Evolutionary conservation across 2,888 invertebrate species (phyloP).

Genomic region (Cephus pygmeus): DNA sequence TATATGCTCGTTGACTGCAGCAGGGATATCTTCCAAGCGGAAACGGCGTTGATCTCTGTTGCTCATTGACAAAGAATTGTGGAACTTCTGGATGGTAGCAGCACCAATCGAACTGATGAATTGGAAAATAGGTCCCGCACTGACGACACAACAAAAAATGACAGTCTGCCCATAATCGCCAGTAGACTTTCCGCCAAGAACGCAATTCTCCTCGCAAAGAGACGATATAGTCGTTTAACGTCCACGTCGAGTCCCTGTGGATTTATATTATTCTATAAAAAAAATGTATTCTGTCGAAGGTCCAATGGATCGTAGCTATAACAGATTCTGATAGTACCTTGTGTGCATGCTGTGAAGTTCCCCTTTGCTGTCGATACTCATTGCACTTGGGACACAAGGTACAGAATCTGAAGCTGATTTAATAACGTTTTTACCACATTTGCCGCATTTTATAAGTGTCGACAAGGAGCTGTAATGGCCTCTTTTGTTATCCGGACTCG

Average conservation of each 20-base stretch:
- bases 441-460: slow-evolving; percentile 79
- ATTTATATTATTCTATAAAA: slow-evolving; percentile 23
- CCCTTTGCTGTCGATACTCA: slow-evolving; percentile 80
- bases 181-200: slow-evolving; percentile 92
- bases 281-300: neutral
- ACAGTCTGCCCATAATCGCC: slow-evolving; percentile 92
- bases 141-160: slow-evolving; percentile 86
- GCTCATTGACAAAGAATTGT: slow-evolving; percentile 80
- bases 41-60: slow-evolving; percentile 72
- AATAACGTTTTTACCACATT: slow-evolving; percentile 80
- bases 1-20: slow-evolving; percentile 87
- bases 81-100: slow-evolving; percentile 82
- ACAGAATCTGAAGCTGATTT: slow-evolving; percentile 77
- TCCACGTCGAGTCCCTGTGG: slow-evolving; percentile 80
- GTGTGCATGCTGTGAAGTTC: slow-evolving; percentile 78
- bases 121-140: slow-evolving; percentile 82
- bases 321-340: slow-evolving; percentile 65
- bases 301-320: neutral
- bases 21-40: slow-evolving; percentile 85
- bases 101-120: slow-evolving; percentile 84
- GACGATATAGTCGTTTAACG: slow-evolving; percentile 82
- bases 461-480: slow-evolving; percentile 87
- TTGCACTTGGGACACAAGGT: slow-evolving; percentile 78
- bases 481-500: slow-evolving; percentile 78
- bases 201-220: slow-evolving; percentile 82